Evolutionary conservation across 2,113 vertebrate genomes (phyloP), one percentile per base, ranked within the genome.

Genomic region (Hemicordylus capensis): DNA sequence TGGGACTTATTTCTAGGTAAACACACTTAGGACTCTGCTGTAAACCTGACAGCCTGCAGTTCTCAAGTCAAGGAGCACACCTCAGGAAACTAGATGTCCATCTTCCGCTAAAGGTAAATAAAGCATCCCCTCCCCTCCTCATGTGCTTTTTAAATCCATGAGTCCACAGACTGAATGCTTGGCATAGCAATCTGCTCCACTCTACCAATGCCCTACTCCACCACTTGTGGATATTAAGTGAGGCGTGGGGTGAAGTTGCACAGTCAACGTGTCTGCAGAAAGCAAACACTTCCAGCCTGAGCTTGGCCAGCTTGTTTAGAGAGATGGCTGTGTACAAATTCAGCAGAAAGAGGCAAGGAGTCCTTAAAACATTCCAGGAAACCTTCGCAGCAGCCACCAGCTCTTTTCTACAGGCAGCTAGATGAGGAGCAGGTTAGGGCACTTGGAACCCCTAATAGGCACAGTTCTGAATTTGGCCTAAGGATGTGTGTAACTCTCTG

Each of bases 361-460:
- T 37, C 72, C 11, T 83, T 83, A 76, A 84, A 51, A 34, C 34
- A 63, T 76, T 42, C 15, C 58, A 76, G 73, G 82, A 76, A 76
- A 64, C 15, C 24, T 64, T 64, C 58, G 22, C 58, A 76, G 48
- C 58, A 76, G 48, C 26, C 48, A 19, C 44, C 15, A 64, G 70
- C 10, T 76, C 59, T 84, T 10, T 4, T 3, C 44, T 28, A 75
- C 44, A 48, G 63, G 73, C n/a, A 10, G 73, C 72, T 66, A 26
- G 28, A 70, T 6, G 5, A 69, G 31, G 34, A 9, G 37, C 12
- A 6, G n/a, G 9, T 6, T 2, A 22, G 20, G 34, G 3, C 19
- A 34, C 26, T 42, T n/a, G 34, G 20, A 72, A 31, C 19, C 66
- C 51, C 26, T 42, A 3, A 79, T 44, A 79, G 17, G 11, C 17